Conservation (phyloP, 2,888 invertebrate genomes). For the Heteromyza rotundicornis region DNA sequence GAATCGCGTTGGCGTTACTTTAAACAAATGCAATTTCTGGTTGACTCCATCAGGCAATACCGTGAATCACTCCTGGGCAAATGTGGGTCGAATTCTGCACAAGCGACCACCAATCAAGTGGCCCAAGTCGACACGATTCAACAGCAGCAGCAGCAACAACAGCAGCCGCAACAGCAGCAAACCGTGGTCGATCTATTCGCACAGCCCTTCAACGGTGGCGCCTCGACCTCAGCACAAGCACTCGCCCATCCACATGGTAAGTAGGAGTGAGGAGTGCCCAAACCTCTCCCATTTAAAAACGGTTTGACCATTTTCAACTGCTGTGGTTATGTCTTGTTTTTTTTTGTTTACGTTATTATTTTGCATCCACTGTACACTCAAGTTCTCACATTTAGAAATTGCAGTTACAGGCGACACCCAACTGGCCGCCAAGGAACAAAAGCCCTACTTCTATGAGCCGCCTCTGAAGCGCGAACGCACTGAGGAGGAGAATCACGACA, state of each 20-base stretch:
- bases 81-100: slow-evolving; percentile 43
- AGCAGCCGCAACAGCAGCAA: slow-evolving; percentile 52
- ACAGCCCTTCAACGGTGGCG: slow-evolving; percentile 55
- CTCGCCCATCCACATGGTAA: slow-evolving; percentile 56
- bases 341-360: slow-evolving; percentile 17
- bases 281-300: no score
- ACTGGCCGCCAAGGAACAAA: slow-evolving; percentile 53
- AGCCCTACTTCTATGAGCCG: slow-evolving; percentile 57
- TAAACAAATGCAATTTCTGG: slow-evolving; percentile 57
- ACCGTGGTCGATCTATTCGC: slow-evolving; percentile 55
- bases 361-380: slow-evolving; percentile 20
- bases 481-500: slow-evolving; percentile 57
- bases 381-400: slow-evolving; percentile 47
- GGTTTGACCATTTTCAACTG: no score
- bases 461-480: slow-evolving; percentile 53
- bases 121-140: slow-evolving; percentile 47
- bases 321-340: slow-evolving; percentile 12
- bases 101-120: slow-evolving; percentile 49
- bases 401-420: slow-evolving; percentile 56
- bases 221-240: slow-evolving; percentile 54
- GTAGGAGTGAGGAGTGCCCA: no score
- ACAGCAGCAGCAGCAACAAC: slow-evolving; percentile 49
- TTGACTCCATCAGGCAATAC: slow-evolving; percentile 55
- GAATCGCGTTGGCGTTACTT: slow-evolving; percentile 59
- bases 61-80: slow-evolving; percentile 56